phyloP scores from a whole-genome alignment of 2,888 invertebrate genomes.

The Mimachlamys varia region DNA sequence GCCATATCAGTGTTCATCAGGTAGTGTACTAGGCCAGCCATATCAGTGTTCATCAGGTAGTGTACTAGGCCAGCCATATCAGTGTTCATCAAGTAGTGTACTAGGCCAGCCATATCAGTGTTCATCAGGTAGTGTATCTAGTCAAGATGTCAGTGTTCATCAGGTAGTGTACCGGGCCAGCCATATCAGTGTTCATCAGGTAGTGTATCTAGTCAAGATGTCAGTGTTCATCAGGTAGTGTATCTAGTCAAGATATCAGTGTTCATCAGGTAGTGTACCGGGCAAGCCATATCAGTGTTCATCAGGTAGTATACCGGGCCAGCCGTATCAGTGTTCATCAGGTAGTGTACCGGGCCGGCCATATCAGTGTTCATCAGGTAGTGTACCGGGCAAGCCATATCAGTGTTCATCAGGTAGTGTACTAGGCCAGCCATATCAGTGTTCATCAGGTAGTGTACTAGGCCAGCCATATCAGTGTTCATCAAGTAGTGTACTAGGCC shows the following conservation, averaged over 20 bases:
- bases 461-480: neutral
- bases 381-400: neutral
- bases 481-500: slow-evolving; percentile 78
- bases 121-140: too few relatives aligned
- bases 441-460: slow-evolving; percentile 63
- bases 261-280: slow-evolving; percentile 75
- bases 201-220: too few relatives aligned
- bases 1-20: neutral
- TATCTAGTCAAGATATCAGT: too few relatives aligned
- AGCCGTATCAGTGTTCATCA: neutral
- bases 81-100: too few relatives aligned
- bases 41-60: too few relatives aligned
- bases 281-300: slow-evolving; percentile 40
- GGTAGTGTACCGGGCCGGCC: slow-evolving; percentile 79
- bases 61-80: too few relatives aligned
- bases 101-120: too few relatives aligned
- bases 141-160: too few relatives aligned
- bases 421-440: slow-evolving; percentile 76
- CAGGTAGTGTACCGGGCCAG: too few relatives aligned
- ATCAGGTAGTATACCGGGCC: neutral
- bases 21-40: too few relatives aligned
- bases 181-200: too few relatives aligned
- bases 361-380: slow-evolving; percentile 69
- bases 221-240: too few relatives aligned
- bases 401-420: slow-evolving; percentile 69